These are phyloP conservation scores for Hemicordylus capensis DNA, from an alignment of 2,113 vertebrate species.

Conservation along the genomic window DNA sequence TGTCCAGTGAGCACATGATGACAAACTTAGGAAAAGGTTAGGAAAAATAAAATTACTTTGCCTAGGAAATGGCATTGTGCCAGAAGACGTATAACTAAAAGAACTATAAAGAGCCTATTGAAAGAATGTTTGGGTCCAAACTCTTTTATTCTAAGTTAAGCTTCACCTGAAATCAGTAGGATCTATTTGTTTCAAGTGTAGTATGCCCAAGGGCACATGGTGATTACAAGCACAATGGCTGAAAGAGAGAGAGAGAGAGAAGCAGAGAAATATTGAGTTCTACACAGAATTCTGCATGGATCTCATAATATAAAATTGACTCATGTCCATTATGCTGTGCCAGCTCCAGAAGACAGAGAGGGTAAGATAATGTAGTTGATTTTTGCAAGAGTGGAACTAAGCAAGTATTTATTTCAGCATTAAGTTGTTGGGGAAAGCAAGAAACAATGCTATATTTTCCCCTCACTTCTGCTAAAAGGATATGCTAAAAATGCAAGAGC, in stretches of 20 bases:
- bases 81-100: background rate
- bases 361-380: background rate
- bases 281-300: background rate
- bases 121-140: background rate
- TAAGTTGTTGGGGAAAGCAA: background rate
- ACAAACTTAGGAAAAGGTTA: background rate
- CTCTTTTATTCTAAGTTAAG: background rate
- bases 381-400: background rate
- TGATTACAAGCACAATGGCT: background rate
- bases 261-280: background rate
- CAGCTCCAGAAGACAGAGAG: background rate
- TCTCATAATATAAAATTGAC: background rate
- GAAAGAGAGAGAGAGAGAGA: background rate
- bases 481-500: background rate
- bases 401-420: background rate
- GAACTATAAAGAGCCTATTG: background rate
- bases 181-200: no score
- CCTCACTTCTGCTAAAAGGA: background rate
- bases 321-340: background rate
- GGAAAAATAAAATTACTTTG: background rate
- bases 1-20: background rate
- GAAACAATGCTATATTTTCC: background rate
- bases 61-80: background rate
- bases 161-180: background rate
- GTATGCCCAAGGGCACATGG: background rate